Conservation (phyloP, 2,888 invertebrate genomes). For the Muschampia plurimacula region DNA sequence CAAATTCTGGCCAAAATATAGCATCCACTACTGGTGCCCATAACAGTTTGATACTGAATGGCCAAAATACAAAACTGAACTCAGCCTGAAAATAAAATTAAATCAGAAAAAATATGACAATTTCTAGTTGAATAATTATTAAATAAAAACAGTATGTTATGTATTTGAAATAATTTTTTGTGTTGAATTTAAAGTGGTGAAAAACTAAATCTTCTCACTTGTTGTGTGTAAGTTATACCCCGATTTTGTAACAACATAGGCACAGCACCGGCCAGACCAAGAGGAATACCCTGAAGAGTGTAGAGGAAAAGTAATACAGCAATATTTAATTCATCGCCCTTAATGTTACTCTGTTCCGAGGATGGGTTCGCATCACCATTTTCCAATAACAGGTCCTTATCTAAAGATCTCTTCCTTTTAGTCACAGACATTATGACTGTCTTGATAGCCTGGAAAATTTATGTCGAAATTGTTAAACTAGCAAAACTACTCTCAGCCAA, state of each 20-base stretch:
- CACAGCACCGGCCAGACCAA: conserved; percentile 97
- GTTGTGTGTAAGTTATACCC: conserved; percentile 97
- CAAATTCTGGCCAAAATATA: conserved; percentile 92
- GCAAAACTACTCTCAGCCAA: conserved; percentile 51
- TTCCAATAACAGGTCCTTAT: conserved; percentile 75
- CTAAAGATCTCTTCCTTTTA: conserved; percentile 71
- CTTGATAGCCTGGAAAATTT: conserved; percentile 63
- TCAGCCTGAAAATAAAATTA: conserved; percentile 88
- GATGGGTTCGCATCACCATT: conserved; percentile 65
- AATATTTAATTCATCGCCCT: conserved; percentile 93
- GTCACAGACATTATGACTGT: conserved; percentile 73
- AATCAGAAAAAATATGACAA: not conserved
- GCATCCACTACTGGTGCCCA: conserved; percentile 99
- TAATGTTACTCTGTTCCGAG: conserved; percentile 79
- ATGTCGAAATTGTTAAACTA: conserved; percentile 22
- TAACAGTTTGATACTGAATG: conserved; percentile 95
- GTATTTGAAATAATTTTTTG: no score
- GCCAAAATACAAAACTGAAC: conserved; percentile 98
- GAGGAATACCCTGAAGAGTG: conserved; percentile 97
- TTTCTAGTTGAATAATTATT: not conserved
- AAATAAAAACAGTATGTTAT: not conserved
- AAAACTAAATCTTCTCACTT: conserved; percentile 77
- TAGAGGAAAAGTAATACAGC: conserved; percentile 96
- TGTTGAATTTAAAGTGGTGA: not conserved
- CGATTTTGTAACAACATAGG: conserved; percentile 98